Base-by-base conservation (phyloP, 2,113 vertebrate genomes). In the Hypanus sabinus region DNA sequence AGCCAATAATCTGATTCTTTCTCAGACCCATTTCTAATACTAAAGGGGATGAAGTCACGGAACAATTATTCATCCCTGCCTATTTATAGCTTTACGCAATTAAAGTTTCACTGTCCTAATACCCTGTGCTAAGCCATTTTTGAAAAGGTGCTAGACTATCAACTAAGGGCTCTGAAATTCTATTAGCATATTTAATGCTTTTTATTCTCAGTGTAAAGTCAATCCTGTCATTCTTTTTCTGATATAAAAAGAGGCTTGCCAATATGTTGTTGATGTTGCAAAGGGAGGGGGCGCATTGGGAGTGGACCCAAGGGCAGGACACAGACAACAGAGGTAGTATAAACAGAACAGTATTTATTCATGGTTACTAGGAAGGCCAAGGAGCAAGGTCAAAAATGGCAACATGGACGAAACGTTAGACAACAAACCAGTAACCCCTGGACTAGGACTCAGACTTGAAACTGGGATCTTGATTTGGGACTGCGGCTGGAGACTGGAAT, bases 101-200 rank as follows among this genome's bases (percentile, higher is more conserved):
- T 60, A n/a, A 30, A 4, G 85, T n/a, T 62, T 60, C 12, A 62
- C 27, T 62, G 14, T 30, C 30, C 57, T 62, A 88, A 55, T 30
- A 60, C 27, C 22, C 81, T 27, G 27, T 88, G 57, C 27, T 55
- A 87, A 62, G 55, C 27, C 12, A 62, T 16, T 5, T 62, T 88
- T 88, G 16, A 62, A 88, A 88, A 62, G 30, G 83, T 62, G 27
- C 57, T 55, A 85, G 46, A 85, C 33, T 62, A 60, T 88, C 85
- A 88, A n/a, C 85, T 18, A 16, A 18, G 46, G 24, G 57, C 36
- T 14, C 8, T 79, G 12, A 62, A 14, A 62, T 62, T 30, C 27
- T 88, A 12, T 88, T n/a, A 88, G n/a, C 57, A 88, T 62, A n/a
- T 62, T 85, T 27, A 57, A 88, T 88, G 14, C 46, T 88, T n/a